Evolutionary conservation across 2,888 invertebrate species (phyloP).

Genomic region (Nemoura dubitans): DNA sequence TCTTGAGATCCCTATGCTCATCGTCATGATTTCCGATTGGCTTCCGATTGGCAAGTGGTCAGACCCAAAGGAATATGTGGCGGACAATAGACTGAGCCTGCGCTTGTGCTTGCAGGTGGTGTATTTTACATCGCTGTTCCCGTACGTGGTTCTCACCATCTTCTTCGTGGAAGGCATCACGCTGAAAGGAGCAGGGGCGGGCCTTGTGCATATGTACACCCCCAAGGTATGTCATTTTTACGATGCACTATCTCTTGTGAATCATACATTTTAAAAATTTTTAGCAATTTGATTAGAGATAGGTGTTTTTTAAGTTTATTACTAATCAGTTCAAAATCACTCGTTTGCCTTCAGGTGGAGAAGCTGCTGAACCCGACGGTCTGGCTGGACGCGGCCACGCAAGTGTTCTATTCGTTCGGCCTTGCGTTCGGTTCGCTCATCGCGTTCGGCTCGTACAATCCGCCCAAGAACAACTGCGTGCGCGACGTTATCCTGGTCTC

Average conservation of each 20-base stretch:
- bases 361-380: conserved; percentile 87
- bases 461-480: conserved; percentile 93
- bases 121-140: conserved; percentile 95
- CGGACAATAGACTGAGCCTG: too few relatives aligned
- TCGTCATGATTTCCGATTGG: too few relatives aligned
- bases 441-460: conserved; percentile 95
- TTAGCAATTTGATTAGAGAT: too few relatives aligned
- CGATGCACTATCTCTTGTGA: too few relatives aligned
- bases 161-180: conserved; percentile 93
- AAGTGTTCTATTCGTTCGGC: conserved; percentile 96
- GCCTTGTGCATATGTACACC: conserved; percentile 89
- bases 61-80: too few relatives aligned
- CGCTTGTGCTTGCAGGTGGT: conserved; percentile 79
- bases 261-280: too few relatives aligned
- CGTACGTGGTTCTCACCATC: conserved; percentile 91
- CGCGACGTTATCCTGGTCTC: conserved; percentile 91
- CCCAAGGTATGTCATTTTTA: conserved; percentile 79
- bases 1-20: too few relatives aligned
- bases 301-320: too few relatives aligned
- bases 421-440: conserved; percentile 94
- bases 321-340: too few relatives aligned
- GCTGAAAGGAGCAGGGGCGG: conserved; percentile 85
- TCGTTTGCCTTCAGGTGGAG: conserved; percentile 80
- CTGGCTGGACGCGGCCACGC: conserved; percentile 96
- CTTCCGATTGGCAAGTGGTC: too few relatives aligned